Percentiles rank a stretch among this genome's conserved stretches.
Conservation (phyloP, 2,888 invertebrate species). For the Pseudococcus longispinus region DNA sequence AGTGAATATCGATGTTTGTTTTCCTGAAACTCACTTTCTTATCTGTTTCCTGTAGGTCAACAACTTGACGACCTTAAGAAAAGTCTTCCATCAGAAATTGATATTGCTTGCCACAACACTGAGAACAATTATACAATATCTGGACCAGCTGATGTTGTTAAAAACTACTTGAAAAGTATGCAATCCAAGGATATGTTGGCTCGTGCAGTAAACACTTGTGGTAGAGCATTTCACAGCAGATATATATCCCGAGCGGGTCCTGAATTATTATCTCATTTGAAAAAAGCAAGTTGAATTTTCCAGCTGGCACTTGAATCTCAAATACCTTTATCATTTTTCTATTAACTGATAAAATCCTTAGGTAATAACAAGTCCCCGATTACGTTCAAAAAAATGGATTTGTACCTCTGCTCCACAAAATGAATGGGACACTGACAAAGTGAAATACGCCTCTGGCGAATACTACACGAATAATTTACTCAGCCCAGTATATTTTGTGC, state of each 20-base stretch:
- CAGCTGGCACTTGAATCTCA: too few relatives aligned
- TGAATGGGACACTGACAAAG: constrained; percentile 71
- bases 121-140: constrained; percentile 84
- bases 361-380: constrained; percentile 71
- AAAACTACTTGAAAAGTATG: constrained; percentile 66
- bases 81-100: constrained; percentile 67
- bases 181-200: constrained; percentile 77
- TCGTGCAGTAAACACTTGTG: constrained; percentile 81
- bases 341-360: constrained; percentile 58
- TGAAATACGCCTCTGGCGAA: constrained; percentile 73
- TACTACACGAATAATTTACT: constrained; percentile 81
- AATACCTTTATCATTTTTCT: too few relatives aligned
- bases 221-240: constrained; percentile 88
- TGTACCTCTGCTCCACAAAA: constrained; percentile 79
- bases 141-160: constrained; percentile 76
- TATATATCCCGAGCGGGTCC: constrained; percentile 70
- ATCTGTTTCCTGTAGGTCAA: not conserved
- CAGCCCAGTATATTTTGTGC: constrained; percentile 70
- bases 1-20: too few relatives aligned
- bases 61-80: not conserved
- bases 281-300: constrained; percentile 63
- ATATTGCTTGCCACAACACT: constrained; percentile 87
- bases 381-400: constrained; percentile 79
- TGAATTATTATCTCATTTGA: constrained; percentile 71
- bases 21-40: too few relatives aligned